Base-by-base conservation (phyloP, 2,888 invertebrate species). In the Vesta saturnalis region DNA sequence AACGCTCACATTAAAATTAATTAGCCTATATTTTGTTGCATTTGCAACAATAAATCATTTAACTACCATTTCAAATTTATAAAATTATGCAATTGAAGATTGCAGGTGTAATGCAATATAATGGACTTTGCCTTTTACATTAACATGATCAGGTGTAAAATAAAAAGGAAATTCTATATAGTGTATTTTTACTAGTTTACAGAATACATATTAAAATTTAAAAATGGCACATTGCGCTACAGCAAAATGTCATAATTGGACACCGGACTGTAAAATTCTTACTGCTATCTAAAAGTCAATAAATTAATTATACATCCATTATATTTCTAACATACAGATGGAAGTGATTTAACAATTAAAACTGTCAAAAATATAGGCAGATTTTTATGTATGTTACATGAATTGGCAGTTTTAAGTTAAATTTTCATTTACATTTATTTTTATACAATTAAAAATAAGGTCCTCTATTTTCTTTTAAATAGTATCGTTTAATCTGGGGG, bases 171-270 rank as follows among this genome's bases (percentile, higher is more conserved):
- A 19, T 1, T 15, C 47, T 16, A 14, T 49, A 49, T 47, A 15
- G 16, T 63, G 35, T 56, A 55, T 64, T 54, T 39, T 49, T 65
- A 58, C 54, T 60, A 55, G 35, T 65, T 68, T 68, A 68, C 64
- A 68, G 39, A 55, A 70, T 73, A 73, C 71, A 74, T 72, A 67
- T 61, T 72, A 66, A 66, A 72, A 67, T 67, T 67, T 52, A 79
- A 79, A 75, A 80, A 81, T 81, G 80, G 80, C 81, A 82, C 81
- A 77, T 77, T 80, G 81, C 81, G 69, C 77, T 70, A 68, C 74
- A 79, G 80, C 81, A 80, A 77, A 77, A 80, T 80, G 80, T 80
- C 79, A 78, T 76, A 71, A 74, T 77, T 75, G 74, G 67, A 72
- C 71, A 72, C 72, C 66, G 68, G 70, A 75, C 70, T 70, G 70